Base-by-base conservation (phyloP, 2,888 invertebrate species). In the Thymelicus sylvestris region DNA sequence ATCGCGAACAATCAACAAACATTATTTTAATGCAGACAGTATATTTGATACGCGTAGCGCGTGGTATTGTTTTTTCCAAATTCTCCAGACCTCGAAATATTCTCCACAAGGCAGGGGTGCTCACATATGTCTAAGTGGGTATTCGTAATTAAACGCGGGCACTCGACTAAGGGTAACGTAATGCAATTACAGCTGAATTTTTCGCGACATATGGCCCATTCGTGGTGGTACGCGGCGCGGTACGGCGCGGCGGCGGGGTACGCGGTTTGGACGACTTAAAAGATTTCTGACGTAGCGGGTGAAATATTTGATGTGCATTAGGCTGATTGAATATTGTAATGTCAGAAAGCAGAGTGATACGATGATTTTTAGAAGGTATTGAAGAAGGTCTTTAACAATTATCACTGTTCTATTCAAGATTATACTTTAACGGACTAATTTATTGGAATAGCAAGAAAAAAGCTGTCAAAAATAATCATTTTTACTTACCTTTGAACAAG, bases 121-220 rank as follows among this genome's bases (percentile, higher is more conserved):
- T 65, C 90, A 83, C 93, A 93, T 93, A 92, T 93, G 93, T 88
- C 88, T 90, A 92, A 92, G 92, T 92, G 92, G 91, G 87, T 85
- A 82, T 79, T 85, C 86, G 83, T 92, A 92, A 93, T 93, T 92
- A 92, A 92, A 91, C 88, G 88, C 84, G 79, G 78, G 78, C 78
- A 84, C 86, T 87, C 86, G 79, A 87, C 89, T 90, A 85, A 81
- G 92, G 91, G 93, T 88, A 85, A 83, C 86, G 82, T 93, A 92
- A 93, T 93, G 88, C 92, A 93, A 93, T 93, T 93, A 93, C 84
- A 83, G 84, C 82, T 81, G 88, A 91, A 91, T 92, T 93, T 93
- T 93, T 92, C 90, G 88, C 93, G 91, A 89, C 93, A 93, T 93
- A 93, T 93, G 93, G 93, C 92, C 73, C 75, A 67, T 78, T 55